phyloP scores from a whole-genome alignment of 2,113 vertebrate species.

The Pygathrix nemaeus region DNA sequence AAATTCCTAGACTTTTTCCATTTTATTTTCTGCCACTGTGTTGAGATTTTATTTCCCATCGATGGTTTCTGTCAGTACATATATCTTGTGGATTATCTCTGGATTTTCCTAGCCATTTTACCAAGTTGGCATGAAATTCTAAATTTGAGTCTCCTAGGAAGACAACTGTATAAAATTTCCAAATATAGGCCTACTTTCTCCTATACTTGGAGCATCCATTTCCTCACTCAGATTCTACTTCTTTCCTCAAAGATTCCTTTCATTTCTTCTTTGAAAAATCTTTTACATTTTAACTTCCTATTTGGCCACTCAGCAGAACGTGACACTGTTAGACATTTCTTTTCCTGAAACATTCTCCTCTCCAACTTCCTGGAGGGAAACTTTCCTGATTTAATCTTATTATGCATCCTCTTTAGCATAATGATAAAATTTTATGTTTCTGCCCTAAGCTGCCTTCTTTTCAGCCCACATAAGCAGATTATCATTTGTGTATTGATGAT shows the following conservation, averaged over 20 bases:
- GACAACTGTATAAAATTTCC: not conserved
- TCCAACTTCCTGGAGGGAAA: not conserved
- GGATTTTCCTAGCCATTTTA: not conserved
- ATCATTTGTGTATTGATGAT: not conserved
- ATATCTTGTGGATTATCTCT: not conserved
- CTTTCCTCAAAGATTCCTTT: not conserved
- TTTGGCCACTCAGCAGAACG: not conserved
- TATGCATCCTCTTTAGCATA: not conserved
- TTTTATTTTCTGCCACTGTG: conserved; percentile 9
- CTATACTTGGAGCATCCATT: not conserved
- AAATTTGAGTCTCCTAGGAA: not conserved
- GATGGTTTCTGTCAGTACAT: not conserved
- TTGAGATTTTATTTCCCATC: not conserved
- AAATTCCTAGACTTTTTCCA: not conserved
- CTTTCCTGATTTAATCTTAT: not conserved
- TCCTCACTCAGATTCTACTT: not conserved
- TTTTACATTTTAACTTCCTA: not conserved
- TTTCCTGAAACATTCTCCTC: not conserved
- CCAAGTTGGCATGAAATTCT: not conserved
- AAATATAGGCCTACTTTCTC: not conserved
- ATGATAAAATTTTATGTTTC: not conserved
- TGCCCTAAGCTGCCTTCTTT: not conserved
- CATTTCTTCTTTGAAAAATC: not conserved
- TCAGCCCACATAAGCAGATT: not conserved
- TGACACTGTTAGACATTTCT: not conserved